Evolutionary conservation across 2,797 vertebrate species (phyloP).

Genomic region (Cuniculus paca): DNA sequence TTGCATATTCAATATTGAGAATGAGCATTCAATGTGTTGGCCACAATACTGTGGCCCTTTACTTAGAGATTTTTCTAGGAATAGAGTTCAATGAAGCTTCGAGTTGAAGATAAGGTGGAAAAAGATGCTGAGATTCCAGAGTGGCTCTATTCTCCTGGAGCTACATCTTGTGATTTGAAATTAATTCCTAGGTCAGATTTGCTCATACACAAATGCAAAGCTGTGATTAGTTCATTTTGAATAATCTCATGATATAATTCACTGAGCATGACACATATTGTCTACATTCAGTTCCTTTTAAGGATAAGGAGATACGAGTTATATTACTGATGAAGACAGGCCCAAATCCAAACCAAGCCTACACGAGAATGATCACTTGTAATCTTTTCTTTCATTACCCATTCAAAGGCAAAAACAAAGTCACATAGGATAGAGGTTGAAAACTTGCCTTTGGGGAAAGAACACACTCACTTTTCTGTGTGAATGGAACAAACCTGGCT

Average conservation of each 20-base stretch:
- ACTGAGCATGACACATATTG: neutral
- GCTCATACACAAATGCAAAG: neutral
- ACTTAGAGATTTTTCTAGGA: neutral
- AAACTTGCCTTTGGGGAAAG: neutral
- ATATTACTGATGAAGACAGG: neutral
- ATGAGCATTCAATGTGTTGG: neutral
- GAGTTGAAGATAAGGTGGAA: neutral
- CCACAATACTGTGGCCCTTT: neutral
- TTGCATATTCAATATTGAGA: neutral
- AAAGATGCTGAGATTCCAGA: neutral
- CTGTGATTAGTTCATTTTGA: neutral
- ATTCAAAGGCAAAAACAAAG: neutral
- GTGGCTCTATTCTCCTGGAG: neutral
- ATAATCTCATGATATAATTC: neutral
- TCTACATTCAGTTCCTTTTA: slow-evolving; percentile 2
- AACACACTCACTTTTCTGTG: neutral
- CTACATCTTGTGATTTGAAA: neutral
- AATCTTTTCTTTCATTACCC: slow-evolving; percentile 36
- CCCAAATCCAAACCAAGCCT: neutral
- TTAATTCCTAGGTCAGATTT: slow-evolving; percentile 35
- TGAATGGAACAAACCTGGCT: neutral
- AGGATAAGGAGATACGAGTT: neutral
- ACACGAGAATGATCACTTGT: neutral
- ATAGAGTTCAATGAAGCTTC: neutral
- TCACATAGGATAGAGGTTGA: neutral